Percentiles rank a stretch among this genome's conserved stretches.
These are phyloP conservation scores for Malthinus flaveolus DNA, from an alignment of 2,888 invertebrate species.

Conservation along the genomic window DNA sequence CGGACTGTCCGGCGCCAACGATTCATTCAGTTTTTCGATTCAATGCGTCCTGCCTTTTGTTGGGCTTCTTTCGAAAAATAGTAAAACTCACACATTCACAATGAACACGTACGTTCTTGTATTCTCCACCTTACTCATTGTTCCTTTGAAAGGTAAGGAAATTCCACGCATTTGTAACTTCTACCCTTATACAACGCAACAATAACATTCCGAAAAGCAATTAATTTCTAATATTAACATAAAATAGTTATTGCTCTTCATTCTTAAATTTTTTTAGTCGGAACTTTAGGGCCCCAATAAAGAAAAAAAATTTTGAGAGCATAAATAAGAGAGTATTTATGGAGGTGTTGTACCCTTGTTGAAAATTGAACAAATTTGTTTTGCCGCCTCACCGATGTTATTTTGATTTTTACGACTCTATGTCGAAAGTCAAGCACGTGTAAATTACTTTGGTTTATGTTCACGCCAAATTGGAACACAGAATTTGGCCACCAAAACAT, in stretches of 20 bases:
- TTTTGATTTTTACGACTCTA: slow-evolving; percentile 29
- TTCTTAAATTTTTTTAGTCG: not conserved
- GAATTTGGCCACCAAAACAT: not conserved
- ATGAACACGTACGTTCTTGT: slow-evolving; percentile 8
- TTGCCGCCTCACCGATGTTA: slow-evolving; percentile 14
- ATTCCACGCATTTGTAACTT: not conserved
- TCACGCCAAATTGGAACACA: slow-evolving; percentile 10
- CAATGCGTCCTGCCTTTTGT: slow-evolving; percentile 35
- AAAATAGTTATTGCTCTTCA: too few species aligned
- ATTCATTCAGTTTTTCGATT: slow-evolving; percentile 35
- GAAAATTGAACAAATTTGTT: slow-evolving; percentile 21
- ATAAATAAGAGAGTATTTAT: slow-evolving; percentile 4
- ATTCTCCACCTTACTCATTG: not conserved
- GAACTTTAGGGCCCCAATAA: slow-evolving; percentile 28
- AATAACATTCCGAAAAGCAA: not conserved
- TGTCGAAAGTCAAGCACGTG: slow-evolving; percentile 30
- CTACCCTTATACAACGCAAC: not conserved
- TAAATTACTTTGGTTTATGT: slow-evolving; percentile 23
- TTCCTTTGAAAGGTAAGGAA: not conserved
- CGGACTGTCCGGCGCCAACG: slow-evolving; percentile 37
- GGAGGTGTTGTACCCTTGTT: slow-evolving; percentile 15
- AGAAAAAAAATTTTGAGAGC: slow-evolving; percentile 13
- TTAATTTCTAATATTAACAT: too few species aligned
- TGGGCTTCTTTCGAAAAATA: slow-evolving; percentile 30
- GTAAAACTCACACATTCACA: slow-evolving; percentile 26